A percentile compares a stretch with the other conserved stretches of the same genome.
phyloP scores from a whole-genome alignment of 1,140 invertebrate species.

The Halictus rubicundus region DNA sequence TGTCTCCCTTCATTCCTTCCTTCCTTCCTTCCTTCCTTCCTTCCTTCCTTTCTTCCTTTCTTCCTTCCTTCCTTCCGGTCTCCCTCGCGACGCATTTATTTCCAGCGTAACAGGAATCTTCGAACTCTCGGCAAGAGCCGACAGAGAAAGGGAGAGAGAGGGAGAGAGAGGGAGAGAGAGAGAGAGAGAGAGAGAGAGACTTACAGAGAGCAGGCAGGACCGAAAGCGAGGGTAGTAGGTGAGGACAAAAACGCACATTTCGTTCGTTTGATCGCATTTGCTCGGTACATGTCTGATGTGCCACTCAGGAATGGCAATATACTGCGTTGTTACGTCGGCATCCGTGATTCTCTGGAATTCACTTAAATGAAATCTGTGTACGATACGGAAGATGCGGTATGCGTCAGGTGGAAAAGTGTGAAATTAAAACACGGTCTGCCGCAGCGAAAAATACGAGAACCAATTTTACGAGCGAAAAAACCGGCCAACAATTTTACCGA shows the following conservation, averaged over 20 bases:
- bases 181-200: too few relatives aligned
- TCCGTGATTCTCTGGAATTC: conserved; percentile 63
- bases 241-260: conserved; percentile 34
- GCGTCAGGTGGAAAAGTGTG: neutral
- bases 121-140: neutral
- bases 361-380: conserved; percentile 64
- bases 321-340: conserved; percentile 54
- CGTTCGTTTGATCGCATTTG: conserved; percentile 55
- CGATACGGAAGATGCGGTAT: conserved; percentile 5
- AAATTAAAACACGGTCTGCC: conserved; percentile 30
- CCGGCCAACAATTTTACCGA: neutral
- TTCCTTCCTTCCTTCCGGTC: conserved; percentile 8
- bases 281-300: conserved; percentile 36
- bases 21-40: conserved; percentile 5
- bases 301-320: conserved; percentile 66
- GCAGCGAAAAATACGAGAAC: neutral
- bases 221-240: neutral
- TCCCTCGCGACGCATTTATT: conserved; percentile 22
- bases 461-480: neutral
- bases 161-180: too few relatives aligned
- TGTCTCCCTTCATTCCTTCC: neutral
- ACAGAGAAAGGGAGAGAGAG: too few relatives aligned
- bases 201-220: too few relatives aligned
- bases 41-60: too few relatives aligned
- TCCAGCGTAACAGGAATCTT: neutral